Conservation (phyloP, 2,797 vertebrate species). For the Pachyuromys duprasi region DNA sequence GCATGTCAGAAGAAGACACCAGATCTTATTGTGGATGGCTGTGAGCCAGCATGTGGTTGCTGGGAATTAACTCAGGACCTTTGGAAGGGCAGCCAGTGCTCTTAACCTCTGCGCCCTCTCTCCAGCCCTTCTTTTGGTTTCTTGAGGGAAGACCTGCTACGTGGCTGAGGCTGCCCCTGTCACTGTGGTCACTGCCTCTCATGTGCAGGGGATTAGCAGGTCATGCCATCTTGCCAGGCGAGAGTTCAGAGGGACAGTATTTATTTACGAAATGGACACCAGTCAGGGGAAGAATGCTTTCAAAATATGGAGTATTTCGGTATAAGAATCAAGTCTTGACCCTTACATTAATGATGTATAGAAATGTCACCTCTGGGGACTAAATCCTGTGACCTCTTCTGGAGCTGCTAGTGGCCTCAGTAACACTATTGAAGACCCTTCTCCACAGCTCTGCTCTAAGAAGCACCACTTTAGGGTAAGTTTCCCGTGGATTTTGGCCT, state of each 20-base stretch:
- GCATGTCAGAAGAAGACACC: too few species aligned
- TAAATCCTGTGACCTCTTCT: background rate
- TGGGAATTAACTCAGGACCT: too few species aligned
- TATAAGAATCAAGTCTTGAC: background rate
- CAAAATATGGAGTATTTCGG: background rate
- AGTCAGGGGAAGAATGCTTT: background rate
- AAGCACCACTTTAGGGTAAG: background rate
- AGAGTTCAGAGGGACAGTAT: background rate
- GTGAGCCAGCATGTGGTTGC: too few species aligned
- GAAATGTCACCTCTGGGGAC: background rate
- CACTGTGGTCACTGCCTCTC: background rate
- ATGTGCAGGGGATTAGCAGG: background rate
- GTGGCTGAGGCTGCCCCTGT: background rate
- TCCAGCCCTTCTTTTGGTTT: background rate
- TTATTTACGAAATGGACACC: conserved; percentile 38
- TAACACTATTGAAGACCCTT: background rate
- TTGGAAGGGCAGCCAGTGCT: too few species aligned
- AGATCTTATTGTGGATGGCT: too few species aligned
- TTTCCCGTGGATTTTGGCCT: conserved; percentile 16
- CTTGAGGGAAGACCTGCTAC: background rate
- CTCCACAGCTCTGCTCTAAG: background rate
- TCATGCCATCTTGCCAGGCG: background rate
- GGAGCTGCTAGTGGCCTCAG: background rate
- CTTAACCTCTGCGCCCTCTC: too few species aligned
- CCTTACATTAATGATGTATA: background rate